Evolutionary conservation across 2,113 vertebrate genomes (phyloP), one percentile per base, ranked within the genome.

Genomic region (Passer domesticus): DNA sequence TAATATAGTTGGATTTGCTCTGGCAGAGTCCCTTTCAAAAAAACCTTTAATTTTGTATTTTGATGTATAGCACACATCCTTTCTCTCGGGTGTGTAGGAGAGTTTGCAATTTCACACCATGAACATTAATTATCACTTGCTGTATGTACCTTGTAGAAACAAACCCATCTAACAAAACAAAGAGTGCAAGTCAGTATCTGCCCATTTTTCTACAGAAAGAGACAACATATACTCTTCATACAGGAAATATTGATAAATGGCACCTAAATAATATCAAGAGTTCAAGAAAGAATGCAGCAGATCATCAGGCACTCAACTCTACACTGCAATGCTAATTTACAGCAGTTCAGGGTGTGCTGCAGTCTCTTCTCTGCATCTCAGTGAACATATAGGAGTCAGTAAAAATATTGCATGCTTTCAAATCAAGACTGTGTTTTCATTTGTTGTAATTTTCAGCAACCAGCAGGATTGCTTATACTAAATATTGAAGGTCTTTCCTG

Each of bases 51-150:
- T 80, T 76, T 56, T 67, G 23, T 44, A 69, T 41, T 70, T 77
- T 69, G 59, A 18, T 60, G 23, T 62, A 39, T 4, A 77, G 62
- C 22, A 64, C 19, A 41, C 10, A 49, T 39, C 31, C 7, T 58
- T 89, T 82, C 28, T 25, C 23, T 44, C 39, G 31, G 11, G 17
- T n/a, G 30, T 73, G 59, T 64, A 72, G 63, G 24, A 87, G 23
- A 76, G 46, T 76, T 52, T 37, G 22, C n/a, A 79, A 67, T 85
- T 92, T 92, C 79, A 75, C 43, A 44, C 41, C 5, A 0, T 35
- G 74, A 68, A 66, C 44, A 23, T 69, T 63, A 87, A 89, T 96
- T 94, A 75, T 88, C 81, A 86, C 68, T 91, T 85, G 58, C 59
- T 83, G 50, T n/a, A 83, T 2, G 1, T 17, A 70, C 49, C 18